Base-by-base conservation (phyloP, 2,797 vertebrate genomes). In the Telmatherina bonti region DNA sequence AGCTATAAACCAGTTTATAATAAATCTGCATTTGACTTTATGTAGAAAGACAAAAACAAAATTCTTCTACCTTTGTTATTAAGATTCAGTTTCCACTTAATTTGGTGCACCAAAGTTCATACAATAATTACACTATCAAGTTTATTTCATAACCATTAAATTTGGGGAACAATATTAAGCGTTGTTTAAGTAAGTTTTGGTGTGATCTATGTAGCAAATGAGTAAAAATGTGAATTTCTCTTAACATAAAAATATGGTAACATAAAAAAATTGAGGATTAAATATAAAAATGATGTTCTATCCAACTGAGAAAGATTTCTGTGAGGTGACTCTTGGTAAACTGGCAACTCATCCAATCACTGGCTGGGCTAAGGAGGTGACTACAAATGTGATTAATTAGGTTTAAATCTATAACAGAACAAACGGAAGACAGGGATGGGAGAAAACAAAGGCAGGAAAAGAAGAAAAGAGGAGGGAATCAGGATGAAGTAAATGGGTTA, bases 361-460 rank as follows among this genome's bases (percentile, higher is more conserved):
- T 45, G 41, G 41, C 5, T 45, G 6, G 41, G 41, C 41, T 45
- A 8, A 20, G 41, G 2, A 45, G 41, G 41, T 45, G 18, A n/a
- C 31, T 47, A 30, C 54, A 70, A 58, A 69, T 7, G 29, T 33
- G 54, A 63, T 67, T 12, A 60, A 61, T n/a, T 1, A 4, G 2
- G 67, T 63, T 71, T 45, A 78, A 56, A 43, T 57, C 13, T 45
- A 22, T n/a, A 59, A 31, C 30, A 35, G 49, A 5, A 64, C 52
- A 62, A 70, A 73, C 54, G 52, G 26, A 43, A 57, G 62, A 67
- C 62, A 82, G 67, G 55, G 26, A 70, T 16, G 1, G 26, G 36
- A 62, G 60, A 74, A 51, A 67, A 71, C 53, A 55, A 54, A 80
- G 49, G 53, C 73, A 81, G 38, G 16, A 59, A 62, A 81, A 76